Percentiles rank a stretch among this genome's conserved stretches.
Conservation (phyloP, 2,797 vertebrate species). For the Bufotes viridis region DNA sequence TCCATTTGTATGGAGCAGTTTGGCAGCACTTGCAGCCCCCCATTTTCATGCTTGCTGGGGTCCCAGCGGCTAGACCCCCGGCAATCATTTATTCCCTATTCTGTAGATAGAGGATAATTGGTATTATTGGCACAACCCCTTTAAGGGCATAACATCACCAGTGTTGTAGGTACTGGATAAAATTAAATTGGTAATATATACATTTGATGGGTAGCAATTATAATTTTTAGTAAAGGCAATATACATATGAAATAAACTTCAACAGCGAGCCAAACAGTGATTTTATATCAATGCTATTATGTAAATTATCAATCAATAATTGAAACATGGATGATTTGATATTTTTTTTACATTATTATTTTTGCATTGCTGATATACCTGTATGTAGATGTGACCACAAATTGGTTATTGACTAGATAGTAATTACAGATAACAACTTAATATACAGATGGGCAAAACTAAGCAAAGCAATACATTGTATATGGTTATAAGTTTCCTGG, state of each 20-base stretch:
- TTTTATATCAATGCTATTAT: neutral
- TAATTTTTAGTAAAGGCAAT: neutral
- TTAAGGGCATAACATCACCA: neutral
- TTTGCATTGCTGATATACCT: neutral
- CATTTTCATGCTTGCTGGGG: too few species aligned
- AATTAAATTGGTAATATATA: neutral
- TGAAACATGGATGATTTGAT: neutral
- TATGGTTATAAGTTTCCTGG: neutral
- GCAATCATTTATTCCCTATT: too few species aligned
- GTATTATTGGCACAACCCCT: neutral
- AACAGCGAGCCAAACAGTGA: neutral
- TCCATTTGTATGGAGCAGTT: too few species aligned
- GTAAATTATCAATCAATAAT: neutral
- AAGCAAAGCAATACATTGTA: neutral
- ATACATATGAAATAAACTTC: neutral
- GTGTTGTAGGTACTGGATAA: neutral
- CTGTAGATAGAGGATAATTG: too few species aligned
- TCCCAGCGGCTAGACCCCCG: too few species aligned
- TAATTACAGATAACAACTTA: neutral
- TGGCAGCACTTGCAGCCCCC: too few species aligned
- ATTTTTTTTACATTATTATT: neutral
- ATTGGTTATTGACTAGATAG: neutral
- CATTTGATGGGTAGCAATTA: neutral
- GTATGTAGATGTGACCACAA: neutral
- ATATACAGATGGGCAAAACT: neutral